Evolutionary conservation across 1,140 invertebrate genomes (phyloP).

Genomic region (Ips typographus): DNA sequence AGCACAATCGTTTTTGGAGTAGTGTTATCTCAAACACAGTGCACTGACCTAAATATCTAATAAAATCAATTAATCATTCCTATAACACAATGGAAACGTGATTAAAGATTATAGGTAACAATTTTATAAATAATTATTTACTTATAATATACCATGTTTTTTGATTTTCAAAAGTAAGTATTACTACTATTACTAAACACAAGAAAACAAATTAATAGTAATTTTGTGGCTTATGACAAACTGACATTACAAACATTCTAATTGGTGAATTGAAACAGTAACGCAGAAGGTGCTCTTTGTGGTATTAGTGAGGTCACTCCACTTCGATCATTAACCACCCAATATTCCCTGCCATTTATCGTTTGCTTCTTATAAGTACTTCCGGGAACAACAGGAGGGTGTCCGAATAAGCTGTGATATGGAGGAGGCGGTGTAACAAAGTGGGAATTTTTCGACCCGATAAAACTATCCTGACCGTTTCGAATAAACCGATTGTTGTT

Average conservation of each 20-base stretch:
- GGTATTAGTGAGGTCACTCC: constrained; percentile 68
- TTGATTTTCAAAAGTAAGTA: too few species aligned
- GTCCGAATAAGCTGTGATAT: constrained; percentile 57
- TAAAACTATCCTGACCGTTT: background rate
- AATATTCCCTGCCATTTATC: constrained; percentile 77
- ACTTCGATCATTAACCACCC: constrained; percentile 59
- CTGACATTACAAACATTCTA: background rate
- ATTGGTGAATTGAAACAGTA: constrained; percentile 65
- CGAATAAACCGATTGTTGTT: background rate
- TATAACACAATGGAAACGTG: too few species aligned
- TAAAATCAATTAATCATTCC: too few species aligned
- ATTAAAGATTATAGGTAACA: too few species aligned
- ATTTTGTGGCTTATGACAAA: background rate
- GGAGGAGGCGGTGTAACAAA: constrained; percentile 57
- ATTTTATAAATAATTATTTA: too few species aligned
- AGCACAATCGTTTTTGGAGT: too few species aligned
- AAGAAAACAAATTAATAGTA: constrained; percentile 3
- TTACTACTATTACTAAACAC: background rate
- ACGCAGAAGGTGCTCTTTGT: constrained; percentile 68
- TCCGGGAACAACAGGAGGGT: constrained; percentile 51
- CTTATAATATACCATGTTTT: too few species aligned
- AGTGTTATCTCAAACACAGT: too few species aligned
- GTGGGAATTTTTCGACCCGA: background rate
- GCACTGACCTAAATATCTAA: too few species aligned
- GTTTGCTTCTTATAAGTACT: constrained; percentile 55